Evolutionary conservation across 2,113 vertebrate species (phyloP), one percentile per base, ranked within the genome.

Genomic region (Hassar affinis): DNA sequence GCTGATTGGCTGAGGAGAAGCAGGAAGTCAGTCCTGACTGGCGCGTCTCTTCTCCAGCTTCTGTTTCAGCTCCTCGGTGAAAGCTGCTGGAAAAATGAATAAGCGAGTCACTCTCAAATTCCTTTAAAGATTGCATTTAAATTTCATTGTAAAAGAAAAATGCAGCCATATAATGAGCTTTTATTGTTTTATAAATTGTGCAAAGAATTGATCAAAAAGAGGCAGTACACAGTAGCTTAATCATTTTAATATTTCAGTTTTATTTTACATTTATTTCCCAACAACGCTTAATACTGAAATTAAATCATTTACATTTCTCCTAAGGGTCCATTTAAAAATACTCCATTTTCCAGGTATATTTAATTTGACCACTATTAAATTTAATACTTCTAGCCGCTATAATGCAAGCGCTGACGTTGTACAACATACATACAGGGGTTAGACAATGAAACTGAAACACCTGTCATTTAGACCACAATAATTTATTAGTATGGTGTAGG

Each of bases 41-140:
- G 90, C 93, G 83, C 89, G 90, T 75, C 94, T 90, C 87, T 89
- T 93, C 89, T 95, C 92, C 57, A 96, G 90, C 76, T 94, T 96
- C 82, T 89, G 76, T 85, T 93, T 93, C 22, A 96, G 93, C 79
- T 97, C 95, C 20, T 94, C 93, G 0, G 89, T 94, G 79, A 95
- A 84, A 0, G 86, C 93, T 91, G 93, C 49, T 57, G 64, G 25
- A 71, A 42, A 42, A 42, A 42, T 42, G 6, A 42, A 42, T 33
- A 42, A 22, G 18, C 22, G 35, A 22, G 33, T 68, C 33, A 68
- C 33, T 1, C 27, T 30, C 27, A 30, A 62, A 62, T 64, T 62
- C 12, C 59, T 62, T 62, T 62, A 15, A 57, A 57, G 27, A 27
- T 14, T 30, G n/a, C 4, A 62, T 62, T 62, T 1, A 27, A 6